Evolutionary conservation across 2,888 invertebrate genomes (phyloP).

Genomic region (Caenorhabditis drosophilae): DNA sequence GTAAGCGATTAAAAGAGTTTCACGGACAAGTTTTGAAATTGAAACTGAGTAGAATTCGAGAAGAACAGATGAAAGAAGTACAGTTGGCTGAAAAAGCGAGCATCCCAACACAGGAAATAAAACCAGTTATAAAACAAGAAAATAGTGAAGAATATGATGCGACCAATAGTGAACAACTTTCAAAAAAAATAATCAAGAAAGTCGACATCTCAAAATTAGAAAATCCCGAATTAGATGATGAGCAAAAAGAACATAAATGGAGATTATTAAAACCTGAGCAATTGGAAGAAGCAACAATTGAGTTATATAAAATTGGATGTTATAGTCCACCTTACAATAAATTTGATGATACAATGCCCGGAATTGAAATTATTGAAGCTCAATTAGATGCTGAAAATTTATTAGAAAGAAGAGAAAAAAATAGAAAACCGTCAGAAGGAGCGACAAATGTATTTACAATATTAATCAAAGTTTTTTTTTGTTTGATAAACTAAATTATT

Average conservation of each 20-base stretch:
- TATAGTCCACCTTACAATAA: constrained; percentile 75
- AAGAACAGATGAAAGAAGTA: constrained; percentile 73
- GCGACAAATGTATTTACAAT: constrained; percentile 6
- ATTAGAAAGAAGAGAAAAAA: constrained; percentile 23
- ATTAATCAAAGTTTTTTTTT: background rate
- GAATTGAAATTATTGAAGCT: constrained; percentile 71
- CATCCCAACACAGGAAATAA: background rate
- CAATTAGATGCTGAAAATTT: constrained; percentile 81
- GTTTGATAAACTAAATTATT: background rate
- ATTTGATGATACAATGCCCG: constrained; percentile 62
- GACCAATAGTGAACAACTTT: constrained; percentile 23
- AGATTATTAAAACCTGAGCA: constrained; percentile 55
- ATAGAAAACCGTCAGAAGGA: constrained; percentile 34
- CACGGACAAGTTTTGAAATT: constrained; percentile 87
- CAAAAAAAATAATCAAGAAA: constrained; percentile 38
- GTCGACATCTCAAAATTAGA: constrained; percentile 50
- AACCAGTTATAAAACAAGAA: constrained; percentile 15
- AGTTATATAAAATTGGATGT: constrained; percentile 80
- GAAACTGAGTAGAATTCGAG: constrained; percentile 87
- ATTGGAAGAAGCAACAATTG: constrained; percentile 43
- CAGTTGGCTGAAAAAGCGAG: constrained; percentile 1
- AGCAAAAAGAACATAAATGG: constrained; percentile 64
- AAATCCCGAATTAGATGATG: constrained; percentile 60
- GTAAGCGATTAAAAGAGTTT: constrained; percentile 86
- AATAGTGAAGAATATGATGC: constrained; percentile 49